Base-by-base conservation (phyloP, 2,797 vertebrate genomes). In the Aphelocoma californica region DNA sequence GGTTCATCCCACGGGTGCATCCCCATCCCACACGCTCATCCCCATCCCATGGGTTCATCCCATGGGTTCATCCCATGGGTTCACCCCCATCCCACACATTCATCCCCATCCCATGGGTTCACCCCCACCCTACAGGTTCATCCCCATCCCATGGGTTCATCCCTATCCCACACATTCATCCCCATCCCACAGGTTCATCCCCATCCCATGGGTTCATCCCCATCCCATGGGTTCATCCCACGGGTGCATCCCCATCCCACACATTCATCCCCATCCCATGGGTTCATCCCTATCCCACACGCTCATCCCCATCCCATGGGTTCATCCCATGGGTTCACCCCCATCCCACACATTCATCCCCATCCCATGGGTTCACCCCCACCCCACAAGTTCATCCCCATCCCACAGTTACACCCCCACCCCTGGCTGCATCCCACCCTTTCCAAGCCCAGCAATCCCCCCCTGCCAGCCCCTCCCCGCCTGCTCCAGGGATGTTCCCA, bases 61-160 rank as follows among this genome's bases (percentile, higher is more conserved):
- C n/a, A 31, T 2, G 1, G n/a, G 2, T 40, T 17, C 40, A 40
- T 40, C 19, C 53, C 25, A 23, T 5, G 4, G 3, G 2, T 12
- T 1, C 16, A 42, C 14, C 40, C 40, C 40, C 7, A 42, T 42
- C 42, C 42, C 7, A 18, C 17, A 18, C 6, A 18, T 31, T 1
- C 4, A 45, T 38, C 6, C 2, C 18, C 11, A 40, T 61, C 18
- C 36, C 18, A 19, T 0, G 2, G 9, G 0, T 53, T 0, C 7
- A 21, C 36, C 9, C 60, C 50, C 34, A 34, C 34, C 34, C 34
- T 34, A 34, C 34, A 34, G 34, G 34, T 34, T 34, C 34, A 34
- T 34, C 34, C 34, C 34, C 34, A 34, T 34, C 34, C 42, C 40
- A 15, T 42, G 40, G 40, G 40, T 42, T 42, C 20, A 32, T 48